Evolutionary conservation across 2,113 vertebrate genomes (phyloP).

Genomic region (Procavia capensis): DNA sequence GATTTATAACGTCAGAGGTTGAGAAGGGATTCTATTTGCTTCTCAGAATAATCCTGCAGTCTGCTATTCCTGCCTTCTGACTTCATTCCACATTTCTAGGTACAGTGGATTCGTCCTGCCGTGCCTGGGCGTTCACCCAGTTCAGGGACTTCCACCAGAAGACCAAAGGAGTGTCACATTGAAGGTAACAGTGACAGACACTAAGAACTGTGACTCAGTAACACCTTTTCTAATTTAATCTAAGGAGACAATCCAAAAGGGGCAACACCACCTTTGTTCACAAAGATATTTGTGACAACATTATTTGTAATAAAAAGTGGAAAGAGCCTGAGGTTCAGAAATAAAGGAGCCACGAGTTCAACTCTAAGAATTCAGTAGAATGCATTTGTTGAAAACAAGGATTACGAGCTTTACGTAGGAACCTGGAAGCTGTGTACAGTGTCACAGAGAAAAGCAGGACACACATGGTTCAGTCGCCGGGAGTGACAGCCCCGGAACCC

Average conservation of each 20-base stretch:
- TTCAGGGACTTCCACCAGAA: constrained; percentile 89
- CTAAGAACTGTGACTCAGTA: neutral
- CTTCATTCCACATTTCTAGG: constrained; percentile 75
- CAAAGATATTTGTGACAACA: neutral
- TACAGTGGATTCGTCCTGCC: constrained; percentile 92
- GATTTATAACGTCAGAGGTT: neutral
- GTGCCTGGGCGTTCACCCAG: constrained; percentile 95
- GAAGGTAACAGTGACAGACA: constrained; percentile 86
- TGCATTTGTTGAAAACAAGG: neutral
- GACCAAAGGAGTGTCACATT: constrained; percentile 90
- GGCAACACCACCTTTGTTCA: neutral
- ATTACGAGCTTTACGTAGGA: neutral
- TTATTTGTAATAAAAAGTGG: neutral
- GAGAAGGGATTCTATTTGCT: neutral
- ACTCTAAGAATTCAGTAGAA: neutral
- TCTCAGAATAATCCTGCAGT: neutral
- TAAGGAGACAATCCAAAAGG: constrained; percentile 37
- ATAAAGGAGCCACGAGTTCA: constrained; percentile 22
- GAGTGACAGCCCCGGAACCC: neutral
- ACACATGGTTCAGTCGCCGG: neutral
- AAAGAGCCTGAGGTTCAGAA: neutral
- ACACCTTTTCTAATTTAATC: neutral
- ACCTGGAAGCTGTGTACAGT: neutral
- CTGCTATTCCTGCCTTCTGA: rapidly evolving
- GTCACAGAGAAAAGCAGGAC: neutral